Conservation (phyloP, 2,797 vertebrate species). For the Tachyglossus aculeatus region DNA sequence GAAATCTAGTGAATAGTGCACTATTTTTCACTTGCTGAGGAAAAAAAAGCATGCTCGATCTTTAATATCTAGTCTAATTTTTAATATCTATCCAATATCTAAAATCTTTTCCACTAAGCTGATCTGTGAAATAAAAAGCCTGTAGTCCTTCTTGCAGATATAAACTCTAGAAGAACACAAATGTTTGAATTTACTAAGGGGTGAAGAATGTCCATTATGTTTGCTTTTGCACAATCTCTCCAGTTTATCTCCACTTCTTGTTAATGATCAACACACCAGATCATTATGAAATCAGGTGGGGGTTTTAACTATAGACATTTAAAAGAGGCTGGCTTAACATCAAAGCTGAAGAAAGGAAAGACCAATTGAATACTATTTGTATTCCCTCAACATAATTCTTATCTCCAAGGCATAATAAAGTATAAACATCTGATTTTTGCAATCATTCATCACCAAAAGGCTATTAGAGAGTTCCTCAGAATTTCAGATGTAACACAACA, state of each 20-base stretch:
- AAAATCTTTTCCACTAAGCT: too few relatives aligned
- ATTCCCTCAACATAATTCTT: conserved; percentile 39
- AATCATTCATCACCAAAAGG: conserved; percentile 46
- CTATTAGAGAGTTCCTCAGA: conserved; percentile 39
- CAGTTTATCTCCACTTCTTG: conserved; percentile 22
- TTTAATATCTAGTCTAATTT: too few relatives aligned
- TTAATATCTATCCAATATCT: too few relatives aligned
- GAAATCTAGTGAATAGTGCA: too few relatives aligned
- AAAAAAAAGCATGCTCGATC: too few relatives aligned
- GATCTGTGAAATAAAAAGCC: too few relatives aligned
- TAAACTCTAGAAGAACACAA: too few relatives aligned
- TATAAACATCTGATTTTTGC: conserved; percentile 60
- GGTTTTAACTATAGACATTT: conserved; percentile 49
- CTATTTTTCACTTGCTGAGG: too few relatives aligned
- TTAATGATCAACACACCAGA: conserved; percentile 36
- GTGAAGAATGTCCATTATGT: too few relatives aligned
- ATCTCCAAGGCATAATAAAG: conserved; percentile 61
- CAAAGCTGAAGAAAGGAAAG: conserved; percentile 41
- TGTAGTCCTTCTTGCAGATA: too few relatives aligned
- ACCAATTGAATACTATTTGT: conserved; percentile 35
- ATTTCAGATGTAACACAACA: conserved; percentile 36
- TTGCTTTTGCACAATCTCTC: conserved; percentile 5
- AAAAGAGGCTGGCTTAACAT: conserved; percentile 39
- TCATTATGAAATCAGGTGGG: background rate
- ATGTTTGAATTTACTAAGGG: too few relatives aligned